Evolutionary conservation across 2,113 vertebrate species (phyloP).

Genomic region (Verasper variegatus): DNA sequence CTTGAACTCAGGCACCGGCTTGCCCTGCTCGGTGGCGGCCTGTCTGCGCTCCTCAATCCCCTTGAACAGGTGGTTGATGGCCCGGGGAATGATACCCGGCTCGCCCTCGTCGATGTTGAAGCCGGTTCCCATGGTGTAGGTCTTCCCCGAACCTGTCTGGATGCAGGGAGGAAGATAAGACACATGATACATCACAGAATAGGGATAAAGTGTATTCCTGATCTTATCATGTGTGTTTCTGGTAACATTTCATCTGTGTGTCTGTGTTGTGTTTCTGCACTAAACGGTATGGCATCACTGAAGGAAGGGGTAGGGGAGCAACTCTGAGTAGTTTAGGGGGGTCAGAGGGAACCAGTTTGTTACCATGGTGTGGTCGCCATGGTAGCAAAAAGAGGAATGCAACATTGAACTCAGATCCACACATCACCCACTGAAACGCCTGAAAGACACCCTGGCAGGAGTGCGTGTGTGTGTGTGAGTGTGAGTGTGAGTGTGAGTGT

Average conservation of each 20-base stretch:
- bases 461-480: constrained; percentile 7
- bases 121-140: constrained; percentile 98
- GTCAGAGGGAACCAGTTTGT: constrained; percentile 25
- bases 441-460: constrained; percentile 57
- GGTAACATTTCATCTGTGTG: not conserved
- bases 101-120: constrained; percentile 93
- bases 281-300: not conserved
- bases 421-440: constrained; percentile 22
- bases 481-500: too few relatives aligned
- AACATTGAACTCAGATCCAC: constrained; percentile 54
- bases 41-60: constrained; percentile 91
- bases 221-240: not conserved
- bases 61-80: constrained; percentile 93
- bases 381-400: constrained; percentile 68
- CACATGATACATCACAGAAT: not conserved
- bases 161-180: not conserved
- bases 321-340: not conserved
- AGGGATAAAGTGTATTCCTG: not conserved
- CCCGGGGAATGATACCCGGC: constrained; percentile 94
- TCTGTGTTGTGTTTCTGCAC: not conserved
- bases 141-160: constrained; percentile 98
- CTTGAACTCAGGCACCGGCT: constrained; percentile 96
- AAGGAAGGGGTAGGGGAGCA: constrained; percentile 4
- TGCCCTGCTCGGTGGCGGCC: constrained; percentile 87
- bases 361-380: constrained; percentile 65